Percentiles rank a stretch among this genome's conserved stretches.
phyloP scores from a whole-genome alignment of 2,888 invertebrate genomes.

The Stenchaetothrips biformis region DNA sequence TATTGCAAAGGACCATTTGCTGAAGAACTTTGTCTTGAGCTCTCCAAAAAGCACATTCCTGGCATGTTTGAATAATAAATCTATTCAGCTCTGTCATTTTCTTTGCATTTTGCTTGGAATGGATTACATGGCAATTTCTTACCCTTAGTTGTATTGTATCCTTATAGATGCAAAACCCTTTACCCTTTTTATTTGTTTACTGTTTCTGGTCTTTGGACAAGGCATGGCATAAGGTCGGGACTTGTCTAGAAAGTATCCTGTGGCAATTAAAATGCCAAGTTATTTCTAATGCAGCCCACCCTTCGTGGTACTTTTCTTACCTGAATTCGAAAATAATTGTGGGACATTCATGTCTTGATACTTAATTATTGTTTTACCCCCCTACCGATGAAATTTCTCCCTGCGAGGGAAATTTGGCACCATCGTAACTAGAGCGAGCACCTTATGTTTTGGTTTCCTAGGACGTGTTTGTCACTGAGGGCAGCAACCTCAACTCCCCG shows the following conservation, averaged over 20 bases:
- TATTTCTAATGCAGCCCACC: background rate
- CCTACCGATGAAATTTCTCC: background rate
- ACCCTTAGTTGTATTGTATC: background rate
- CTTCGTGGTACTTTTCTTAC: background rate
- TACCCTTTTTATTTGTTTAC: background rate
- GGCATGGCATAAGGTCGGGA: background rate
- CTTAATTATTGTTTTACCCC: background rate
- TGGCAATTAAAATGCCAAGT: too few species aligned
- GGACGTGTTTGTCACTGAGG: slow-evolving; percentile 18
- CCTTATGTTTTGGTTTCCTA: slow-evolving; percentile 11
- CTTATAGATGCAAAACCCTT: background rate
- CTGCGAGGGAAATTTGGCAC: background rate
- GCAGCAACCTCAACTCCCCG: slow-evolving; percentile 25
- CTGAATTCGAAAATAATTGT: background rate
- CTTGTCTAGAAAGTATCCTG: too few species aligned
- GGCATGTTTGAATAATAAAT: background rate
- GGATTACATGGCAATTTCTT: background rate
- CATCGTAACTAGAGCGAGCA: background rate
- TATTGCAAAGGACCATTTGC: background rate
- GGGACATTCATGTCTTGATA: too few species aligned
- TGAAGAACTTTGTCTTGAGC: background rate
- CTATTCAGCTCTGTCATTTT: background rate
- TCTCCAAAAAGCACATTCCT: background rate
- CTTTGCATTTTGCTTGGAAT: slow-evolving; percentile 20
- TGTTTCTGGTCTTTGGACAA: background rate